A percentile compares a stretch with the other conserved stretches of the same genome.
phyloP scores from a whole-genome alignment of 2,888 invertebrate species.

The Coecobrya sp. region DNA sequence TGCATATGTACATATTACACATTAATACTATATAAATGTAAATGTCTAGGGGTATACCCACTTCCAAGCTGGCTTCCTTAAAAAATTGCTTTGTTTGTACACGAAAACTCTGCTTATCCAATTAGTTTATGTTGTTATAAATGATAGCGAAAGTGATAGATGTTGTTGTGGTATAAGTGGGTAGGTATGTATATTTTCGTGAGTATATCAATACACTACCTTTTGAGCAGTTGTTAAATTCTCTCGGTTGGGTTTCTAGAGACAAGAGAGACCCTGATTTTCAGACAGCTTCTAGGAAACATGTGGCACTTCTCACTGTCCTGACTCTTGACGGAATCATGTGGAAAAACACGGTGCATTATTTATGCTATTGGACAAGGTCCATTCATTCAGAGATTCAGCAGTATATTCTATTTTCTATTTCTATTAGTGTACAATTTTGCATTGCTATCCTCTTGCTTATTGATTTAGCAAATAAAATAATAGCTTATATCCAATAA shows the following conservation, averaged over 20 bases:
- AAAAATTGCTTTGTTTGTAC: neutral
- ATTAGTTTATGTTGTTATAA: constrained; percentile 40
- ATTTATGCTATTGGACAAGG: neutral
- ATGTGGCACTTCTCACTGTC: neutral
- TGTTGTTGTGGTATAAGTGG: neutral
- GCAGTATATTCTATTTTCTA: too few relatives aligned
- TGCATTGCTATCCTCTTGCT: too few relatives aligned
- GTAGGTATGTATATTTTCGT: neutral
- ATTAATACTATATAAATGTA: neutral
- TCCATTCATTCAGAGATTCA: neutral
- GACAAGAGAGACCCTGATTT: constrained; percentile 17
- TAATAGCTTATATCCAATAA: too few relatives aligned
- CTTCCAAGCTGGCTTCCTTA: neutral
- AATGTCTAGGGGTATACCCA: too few relatives aligned
- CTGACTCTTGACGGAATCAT: neutral
- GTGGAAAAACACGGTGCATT: neutral
- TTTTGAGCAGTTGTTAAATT: neutral
- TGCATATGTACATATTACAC: neutral
- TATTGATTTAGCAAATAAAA: too few relatives aligned
- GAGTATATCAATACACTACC: neutral
- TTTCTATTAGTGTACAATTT: too few relatives aligned
- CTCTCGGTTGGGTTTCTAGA: neutral
- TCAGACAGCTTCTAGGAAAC: neutral
- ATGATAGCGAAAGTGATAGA: constrained; percentile 13
- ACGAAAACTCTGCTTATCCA: neutral